Conservation (phyloP, 1,140 invertebrate species). For the Antheraea mylitta region DNA sequence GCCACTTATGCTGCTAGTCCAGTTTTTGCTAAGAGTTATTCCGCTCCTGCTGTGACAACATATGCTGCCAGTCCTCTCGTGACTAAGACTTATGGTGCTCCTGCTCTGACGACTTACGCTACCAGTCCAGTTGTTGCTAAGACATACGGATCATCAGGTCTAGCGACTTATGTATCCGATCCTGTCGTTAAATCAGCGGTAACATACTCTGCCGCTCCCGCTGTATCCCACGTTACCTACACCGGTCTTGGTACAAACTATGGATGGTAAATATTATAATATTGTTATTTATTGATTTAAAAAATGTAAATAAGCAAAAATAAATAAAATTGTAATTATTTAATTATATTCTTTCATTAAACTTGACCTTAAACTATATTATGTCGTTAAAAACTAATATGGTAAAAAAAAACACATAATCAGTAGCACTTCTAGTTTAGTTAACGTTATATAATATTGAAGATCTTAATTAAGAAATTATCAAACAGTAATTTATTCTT, state of each 20-base stretch:
- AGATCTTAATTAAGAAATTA: too few species aligned
- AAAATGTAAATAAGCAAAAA: not conserved
- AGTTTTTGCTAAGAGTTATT: constrained; percentile 18
- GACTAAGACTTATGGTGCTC: constrained; percentile 29
- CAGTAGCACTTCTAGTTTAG: too few species aligned
- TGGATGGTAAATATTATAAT: constrained; percentile 28
- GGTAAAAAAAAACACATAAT: too few species aligned
- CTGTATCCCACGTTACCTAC: constrained; percentile 49
- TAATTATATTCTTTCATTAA: not conserved
- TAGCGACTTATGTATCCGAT: constrained; percentile 29
- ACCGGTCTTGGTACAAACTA: constrained; percentile 37
- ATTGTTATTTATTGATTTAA: constrained; percentile 6
- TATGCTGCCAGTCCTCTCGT: constrained; percentile 35
- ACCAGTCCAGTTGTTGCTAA: constrained; percentile 28
- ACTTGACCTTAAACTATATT: not conserved
- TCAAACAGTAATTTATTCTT: too few species aligned
- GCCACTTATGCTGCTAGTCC: constrained; percentile 13
- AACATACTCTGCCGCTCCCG: constrained; percentile 35
- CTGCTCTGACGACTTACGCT: constrained; percentile 27
- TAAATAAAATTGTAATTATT: not conserved
- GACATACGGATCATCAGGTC: constrained; percentile 26
- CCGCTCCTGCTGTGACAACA: constrained; percentile 24
- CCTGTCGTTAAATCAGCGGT: constrained; percentile 21
- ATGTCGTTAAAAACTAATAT: not conserved
- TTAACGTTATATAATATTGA: too few species aligned